Evolutionary conservation across 2,113 vertebrate species (phyloP).

Genomic region (Lucifuga dentata): DNA sequence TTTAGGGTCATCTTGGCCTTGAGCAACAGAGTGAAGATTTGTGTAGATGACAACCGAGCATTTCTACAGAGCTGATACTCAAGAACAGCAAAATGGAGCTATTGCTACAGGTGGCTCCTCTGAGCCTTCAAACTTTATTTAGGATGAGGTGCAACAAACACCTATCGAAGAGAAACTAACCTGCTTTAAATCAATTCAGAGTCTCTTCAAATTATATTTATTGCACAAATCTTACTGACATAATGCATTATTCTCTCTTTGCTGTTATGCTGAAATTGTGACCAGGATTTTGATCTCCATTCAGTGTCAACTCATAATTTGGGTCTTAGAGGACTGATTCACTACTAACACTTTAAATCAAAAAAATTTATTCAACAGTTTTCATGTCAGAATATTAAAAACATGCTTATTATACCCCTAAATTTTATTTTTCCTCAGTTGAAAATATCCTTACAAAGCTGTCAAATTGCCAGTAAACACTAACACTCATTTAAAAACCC

Average conservation of each 20-base stretch:
- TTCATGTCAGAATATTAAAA: no score
- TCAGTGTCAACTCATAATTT: no score
- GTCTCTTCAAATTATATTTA: background rate
- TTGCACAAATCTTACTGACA: constrained; percentile 10
- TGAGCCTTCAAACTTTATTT: constrained; percentile 29
- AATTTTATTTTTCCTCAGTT: no score
- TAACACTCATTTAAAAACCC: no score
- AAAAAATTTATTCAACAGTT: no score
- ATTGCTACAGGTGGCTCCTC: constrained; percentile 17
- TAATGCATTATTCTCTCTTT: background rate
- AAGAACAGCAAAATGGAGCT: constrained; percentile 40
- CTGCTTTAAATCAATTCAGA: background rate
- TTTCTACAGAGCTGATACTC: constrained; percentile 48
- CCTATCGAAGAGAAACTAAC: constrained; percentile 5
- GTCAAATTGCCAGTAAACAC: no score
- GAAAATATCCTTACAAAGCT: no score
- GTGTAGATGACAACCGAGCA: constrained; percentile 31
- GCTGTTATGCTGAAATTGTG: no score
- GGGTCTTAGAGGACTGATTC: no score
- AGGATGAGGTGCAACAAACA: background rate
- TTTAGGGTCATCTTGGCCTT: constrained; percentile 46
- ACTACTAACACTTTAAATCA: no score
- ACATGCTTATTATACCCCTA: no score
- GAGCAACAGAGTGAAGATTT: constrained; percentile 24
- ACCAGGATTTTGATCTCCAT: no score